phyloP scores from a whole-genome alignment of 2,797 vertebrate species.

The Cyprinella venusta region DNA sequence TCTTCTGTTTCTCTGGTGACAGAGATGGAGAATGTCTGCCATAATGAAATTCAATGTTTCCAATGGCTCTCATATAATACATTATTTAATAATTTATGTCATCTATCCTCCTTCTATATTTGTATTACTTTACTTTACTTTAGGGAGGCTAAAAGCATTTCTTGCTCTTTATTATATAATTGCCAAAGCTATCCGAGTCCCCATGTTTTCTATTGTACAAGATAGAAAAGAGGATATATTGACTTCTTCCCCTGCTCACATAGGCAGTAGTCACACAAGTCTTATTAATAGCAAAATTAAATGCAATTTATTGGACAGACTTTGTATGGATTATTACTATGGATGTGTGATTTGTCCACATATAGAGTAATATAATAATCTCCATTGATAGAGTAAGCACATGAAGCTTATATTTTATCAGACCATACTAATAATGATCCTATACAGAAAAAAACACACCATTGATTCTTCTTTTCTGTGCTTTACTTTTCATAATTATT shows the following conservation, averaged over 20 bases:
- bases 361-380: background rate
- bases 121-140: background rate
- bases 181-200: background rate
- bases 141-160: slow-evolving; percentile 2
- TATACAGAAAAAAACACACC: background rate
- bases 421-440: background rate
- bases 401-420: slow-evolving; percentile 6
- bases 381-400: background rate
- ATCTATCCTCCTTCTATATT: background rate
- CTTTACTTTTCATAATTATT: slow-evolving; percentile 10
- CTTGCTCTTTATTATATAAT: slow-evolving; percentile 14
- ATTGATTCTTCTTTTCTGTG: slow-evolving; percentile 49
- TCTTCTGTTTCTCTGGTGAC: background rate
- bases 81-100: background rate
- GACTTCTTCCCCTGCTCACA: background rate
- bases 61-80: no score
- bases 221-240: background rate
- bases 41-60: background rate
- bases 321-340: background rate
- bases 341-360: slow-evolving; percentile 8
- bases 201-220: background rate
- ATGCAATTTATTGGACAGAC: background rate
- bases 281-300: background rate
- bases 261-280: background rate
- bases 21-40: background rate